Evolutionary conservation across 2,888 invertebrate genomes (phyloP), one percentile per base, ranked within the genome.

Genomic region (Cynaeus angustus): DNA sequence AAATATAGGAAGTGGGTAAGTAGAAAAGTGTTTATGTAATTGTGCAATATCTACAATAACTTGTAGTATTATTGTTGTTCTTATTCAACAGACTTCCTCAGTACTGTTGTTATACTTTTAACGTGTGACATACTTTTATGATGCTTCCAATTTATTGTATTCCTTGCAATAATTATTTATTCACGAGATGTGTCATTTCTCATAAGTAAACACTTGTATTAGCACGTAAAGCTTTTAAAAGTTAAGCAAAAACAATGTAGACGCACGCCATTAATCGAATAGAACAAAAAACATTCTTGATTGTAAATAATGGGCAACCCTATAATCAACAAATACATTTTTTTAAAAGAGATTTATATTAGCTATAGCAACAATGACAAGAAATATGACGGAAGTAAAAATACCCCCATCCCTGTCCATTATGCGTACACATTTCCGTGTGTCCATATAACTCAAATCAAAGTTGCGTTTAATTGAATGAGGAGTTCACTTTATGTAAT

Each of bases 61-160:
- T 74, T 73, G 67, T 73, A 58, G 72, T 66, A 21, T 28, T 61
- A 58, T 53, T 68, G 71, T 70, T 75, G 71, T 73, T 3, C 21
- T 21, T 21, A 21, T 21, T n/a, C n/a, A 68, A 68, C 48, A 66
- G 65, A 68, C 68, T 74, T 75, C 74, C 75, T 71, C 62, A 46
- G 37, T 48, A 52, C 53, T 46, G 55, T 56, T 16, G 45, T 45
- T 50, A 30, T 33, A 59, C 30, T 46, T 59, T 59, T 14, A 21
- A 16, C 26, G 8, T 3, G 28, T 61, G 65, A 65, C 65, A 53
- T 21, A 65, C 53, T 65, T 65, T 28, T 56, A 14, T 33, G 21
- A 21, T 9, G 21, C 16, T 46, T 50, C 7, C 26, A 3, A 46
- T 21, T 9, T 46, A n/a, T 21, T 21, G 1, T 21, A 21, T 3